Evolutionary conservation across 1,140 invertebrate species (phyloP), one percentile per base, ranked within the genome.

Genomic region (Ctenoplectra terminalis): DNA sequence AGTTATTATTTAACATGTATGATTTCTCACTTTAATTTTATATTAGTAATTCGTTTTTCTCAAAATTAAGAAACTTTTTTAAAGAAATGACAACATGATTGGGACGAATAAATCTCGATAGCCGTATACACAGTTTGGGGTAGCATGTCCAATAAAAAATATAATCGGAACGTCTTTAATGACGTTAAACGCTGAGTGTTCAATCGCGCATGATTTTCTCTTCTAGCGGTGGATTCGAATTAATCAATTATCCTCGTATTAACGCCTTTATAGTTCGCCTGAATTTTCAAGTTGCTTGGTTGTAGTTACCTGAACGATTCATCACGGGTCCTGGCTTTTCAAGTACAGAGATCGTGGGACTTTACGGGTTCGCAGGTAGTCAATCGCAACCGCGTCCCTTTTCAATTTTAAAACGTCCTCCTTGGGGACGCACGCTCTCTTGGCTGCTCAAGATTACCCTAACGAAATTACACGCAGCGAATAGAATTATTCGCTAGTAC

Each of bases 391-490:
- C 40, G 23, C 63, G 74, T 69, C 78, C 75, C 66, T 71, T 84
- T 50, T 46, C 50, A 64, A n/a, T 64, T 56, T 46, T 26, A 2
- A 11, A 52, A 46, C 29, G 46, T 31, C 71, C 82, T 84, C 82
- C 40, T 40, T 43, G 46, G 54, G 81, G 34, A 56, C 67, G 58
- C 84, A 90, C 92, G 88, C 90, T 89, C 92, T 92, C 90, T 93
- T 93, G 89, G 81, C 83, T 91, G 89, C 92, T 92, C 88, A 91
- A 93, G 84, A 90, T 89, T 48, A 26, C 79, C 37, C 20, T 91
- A 90, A 92, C 86, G 85, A 78, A 88, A 92, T 92, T 92, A 92
- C 87, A 67, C 66, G 69, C 34, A 23, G 0, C 66, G 20, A 80
- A 85, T 56, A 17, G 37, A 61, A 67, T 72, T 78, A 52, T 31